Conservation (phyloP, 2,888 invertebrate species). For the Megamerina dolium region DNA sequence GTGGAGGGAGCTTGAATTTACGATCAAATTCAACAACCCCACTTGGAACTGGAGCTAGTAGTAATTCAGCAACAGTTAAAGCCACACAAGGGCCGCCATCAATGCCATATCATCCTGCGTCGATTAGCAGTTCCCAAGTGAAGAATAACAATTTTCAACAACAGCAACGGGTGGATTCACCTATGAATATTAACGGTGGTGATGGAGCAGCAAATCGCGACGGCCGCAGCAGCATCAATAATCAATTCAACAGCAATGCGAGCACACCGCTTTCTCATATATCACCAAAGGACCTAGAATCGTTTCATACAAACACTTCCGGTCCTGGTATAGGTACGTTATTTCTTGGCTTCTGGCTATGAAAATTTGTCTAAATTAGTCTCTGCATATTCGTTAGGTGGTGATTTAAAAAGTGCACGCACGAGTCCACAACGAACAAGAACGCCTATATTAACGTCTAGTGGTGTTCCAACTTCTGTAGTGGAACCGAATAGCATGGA, state of each 20-base stretch:
- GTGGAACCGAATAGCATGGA: constrained; percentile 33
- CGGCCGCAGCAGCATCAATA: constrained; percentile 37
- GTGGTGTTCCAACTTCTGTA: constrained; percentile 20
- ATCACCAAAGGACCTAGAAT: constrained; percentile 52
- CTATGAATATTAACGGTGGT: not conserved
- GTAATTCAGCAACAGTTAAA: constrained; percentile 24
- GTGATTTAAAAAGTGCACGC: constrained; percentile 46
- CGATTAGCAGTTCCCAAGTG: constrained; percentile 67
- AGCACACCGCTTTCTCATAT: constrained; percentile 63
- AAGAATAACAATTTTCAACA: constrained; percentile 65
- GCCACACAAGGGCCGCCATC: constrained; percentile 66
- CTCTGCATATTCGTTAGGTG: no score
- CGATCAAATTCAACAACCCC: constrained; percentile 4
- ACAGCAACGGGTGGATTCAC: not conserved
- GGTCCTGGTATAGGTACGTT: no score
- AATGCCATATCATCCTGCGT: constrained; percentile 69
- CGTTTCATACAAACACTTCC: constrained; percentile 15
- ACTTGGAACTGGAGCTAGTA: constrained; percentile 7
- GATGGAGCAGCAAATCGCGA: constrained; percentile 30
- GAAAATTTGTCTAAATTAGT: no score
- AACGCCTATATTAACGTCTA: constrained; percentile 36
- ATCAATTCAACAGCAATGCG: constrained; percentile 60
- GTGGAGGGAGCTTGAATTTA: not conserved
- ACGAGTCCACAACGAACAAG: constrained; percentile 43
- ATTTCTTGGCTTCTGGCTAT: no score